These are phyloP conservation scores for Arizona elegans DNA, from an alignment of 2,113 vertebrate genomes.

Conservation along the genomic window DNA sequence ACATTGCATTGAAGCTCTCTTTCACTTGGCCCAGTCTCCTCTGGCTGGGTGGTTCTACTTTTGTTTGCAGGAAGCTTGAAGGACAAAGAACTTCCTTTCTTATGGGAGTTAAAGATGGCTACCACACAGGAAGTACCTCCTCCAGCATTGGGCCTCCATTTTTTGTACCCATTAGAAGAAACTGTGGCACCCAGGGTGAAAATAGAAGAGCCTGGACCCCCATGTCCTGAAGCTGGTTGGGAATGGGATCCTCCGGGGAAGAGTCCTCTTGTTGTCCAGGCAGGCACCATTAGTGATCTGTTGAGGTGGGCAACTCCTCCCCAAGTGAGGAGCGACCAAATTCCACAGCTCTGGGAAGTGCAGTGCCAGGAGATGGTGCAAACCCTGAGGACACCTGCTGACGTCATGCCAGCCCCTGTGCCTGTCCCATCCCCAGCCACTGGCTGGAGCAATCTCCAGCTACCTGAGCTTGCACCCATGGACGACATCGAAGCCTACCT, in stretches of 20 bases:
- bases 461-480: conserved; percentile 14
- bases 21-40: background rate
- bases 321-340: conserved; percentile 22
- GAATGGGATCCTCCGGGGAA: conserved; percentile 20
- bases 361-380: conserved; percentile 33
- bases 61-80: background rate
- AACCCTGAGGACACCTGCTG: conserved; percentile 1
- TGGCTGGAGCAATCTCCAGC: conserved; percentile 22
- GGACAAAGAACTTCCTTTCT: background rate
- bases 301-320: conserved; percentile 26
- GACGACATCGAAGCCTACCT: conserved; percentile 30
- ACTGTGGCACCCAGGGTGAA: conserved; percentile 20
- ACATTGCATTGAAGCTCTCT: background rate
- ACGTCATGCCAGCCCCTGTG: background rate
- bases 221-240: conserved; percentile 21
- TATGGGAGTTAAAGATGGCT: background rate
- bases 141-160: conserved; percentile 27
- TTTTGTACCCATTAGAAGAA: conserved; percentile 29
- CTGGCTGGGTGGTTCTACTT: background rate
- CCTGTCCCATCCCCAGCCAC: conserved; percentile 6
- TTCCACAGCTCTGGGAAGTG: conserved; percentile 26
- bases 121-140: conserved; percentile 30
- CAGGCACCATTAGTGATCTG: conserved; percentile 20
- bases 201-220: conserved; percentile 20
- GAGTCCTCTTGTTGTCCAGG: conserved; percentile 21